Evolutionary conservation across 2,113 vertebrate genomes (phyloP), one percentile per base, ranked within the genome.

Genomic region (Danionella cerebrum): DNA sequence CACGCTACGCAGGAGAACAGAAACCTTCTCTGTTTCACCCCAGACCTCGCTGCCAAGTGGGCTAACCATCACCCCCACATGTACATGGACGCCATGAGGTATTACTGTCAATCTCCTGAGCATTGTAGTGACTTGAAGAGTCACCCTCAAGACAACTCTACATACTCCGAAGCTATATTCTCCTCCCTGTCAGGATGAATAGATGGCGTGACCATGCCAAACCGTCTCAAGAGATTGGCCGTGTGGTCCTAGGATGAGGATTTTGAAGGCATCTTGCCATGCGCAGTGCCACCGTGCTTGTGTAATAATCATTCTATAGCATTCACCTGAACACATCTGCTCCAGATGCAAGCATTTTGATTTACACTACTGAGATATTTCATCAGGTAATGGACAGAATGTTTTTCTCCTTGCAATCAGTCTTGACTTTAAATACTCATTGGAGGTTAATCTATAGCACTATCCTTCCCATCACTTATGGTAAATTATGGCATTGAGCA

Each of bases 21-120:
- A 83, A 85, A 74, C 81, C 82, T 80, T 81, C 84, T 84, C 79
- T 84, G 82, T 82, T 79, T 84, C 79, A 78, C 39, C 29, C 55
- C 78, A 74, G 81, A 29, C 57, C 24, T 60, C 39, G 25, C 39
- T 5, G 11, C 39, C 57, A 44, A 44, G 39, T 11, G 14, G 22
- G 42, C 82, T 84, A 78, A 83, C 81, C 69, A 70, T 77, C 74
- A 74, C 72, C 66, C 64, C 76, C 33, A 45, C 52, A 38, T 16
- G 22, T 48, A 50, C 27, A 10, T 12, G 24, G 51, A 47, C 81
- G 82, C 83, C 80, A 77, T 71, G 44, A 75, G 35, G 68, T 25
- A 76, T 87, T 83, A 80, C 81, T 79, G 82, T 87, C 83, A 84
- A 77, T 82, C 80, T 79, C 69, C 47, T 53, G 71, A 77, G 70